A percentile compares a stretch with the other conserved stretches of the same genome.
These are phyloP conservation scores for Holothuria leucospilota DNA, from an alignment of 53 echinoderm and acorn worm genomes.

Conservation along the genomic window DNA sequence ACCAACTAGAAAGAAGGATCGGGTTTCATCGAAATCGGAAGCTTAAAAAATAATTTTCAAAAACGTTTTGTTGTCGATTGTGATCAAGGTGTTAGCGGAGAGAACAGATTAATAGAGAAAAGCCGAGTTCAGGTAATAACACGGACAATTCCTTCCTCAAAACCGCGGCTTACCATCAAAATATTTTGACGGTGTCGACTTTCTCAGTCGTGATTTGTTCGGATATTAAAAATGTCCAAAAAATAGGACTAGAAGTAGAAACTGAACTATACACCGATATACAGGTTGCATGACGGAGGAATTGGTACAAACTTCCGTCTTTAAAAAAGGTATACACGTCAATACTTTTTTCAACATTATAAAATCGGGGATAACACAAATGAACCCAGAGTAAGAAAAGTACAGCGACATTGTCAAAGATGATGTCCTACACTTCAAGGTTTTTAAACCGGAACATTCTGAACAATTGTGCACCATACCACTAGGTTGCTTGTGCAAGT, in stretches of 20 bases:
- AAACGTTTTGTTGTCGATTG: conserved; percentile 38
- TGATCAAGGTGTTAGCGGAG: conserved; percentile 43
- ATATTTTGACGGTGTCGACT: conserved; percentile 53
- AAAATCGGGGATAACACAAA: neutral
- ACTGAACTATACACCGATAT: too few relatives aligned
- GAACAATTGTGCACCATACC: too few relatives aligned
- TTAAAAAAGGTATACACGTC: neutral
- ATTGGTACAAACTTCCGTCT: conserved; percentile 36
- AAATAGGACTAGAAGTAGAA: too few relatives aligned
- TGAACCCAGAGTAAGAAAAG: neutral
- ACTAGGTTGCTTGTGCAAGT: too few relatives aligned
- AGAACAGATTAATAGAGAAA: conserved; percentile 43
- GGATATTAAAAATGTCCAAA: neutral
- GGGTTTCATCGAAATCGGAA: conserved; percentile 22
- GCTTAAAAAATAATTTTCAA: conserved; percentile 48
- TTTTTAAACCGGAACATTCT: too few relatives aligned
- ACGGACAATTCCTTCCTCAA: conserved; percentile 18
- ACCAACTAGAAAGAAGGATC: neutral
- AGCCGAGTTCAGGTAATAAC: conserved; percentile 31
- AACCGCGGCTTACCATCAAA: conserved; percentile 53
- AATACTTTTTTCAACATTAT: too few relatives aligned
- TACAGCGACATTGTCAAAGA: conserved; percentile 23
- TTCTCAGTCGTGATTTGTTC: conserved; percentile 27
- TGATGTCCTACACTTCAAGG: too few relatives aligned
- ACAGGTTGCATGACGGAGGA: too few relatives aligned